Conservation (phyloP, 2,113 vertebrate genomes). For the Leptosomus discolor region DNA sequence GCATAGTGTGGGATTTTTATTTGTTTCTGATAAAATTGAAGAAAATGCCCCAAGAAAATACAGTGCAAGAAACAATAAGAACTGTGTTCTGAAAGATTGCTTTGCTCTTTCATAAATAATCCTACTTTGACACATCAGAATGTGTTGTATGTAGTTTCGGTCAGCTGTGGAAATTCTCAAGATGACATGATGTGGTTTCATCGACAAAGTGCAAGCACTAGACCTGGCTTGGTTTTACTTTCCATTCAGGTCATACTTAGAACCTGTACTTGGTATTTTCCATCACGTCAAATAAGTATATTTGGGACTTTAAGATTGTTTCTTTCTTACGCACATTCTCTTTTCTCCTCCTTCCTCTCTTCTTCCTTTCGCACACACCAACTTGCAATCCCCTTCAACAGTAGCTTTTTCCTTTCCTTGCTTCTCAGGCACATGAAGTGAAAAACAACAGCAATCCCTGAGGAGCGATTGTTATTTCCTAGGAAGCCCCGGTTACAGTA, state of each 20-base stretch:
- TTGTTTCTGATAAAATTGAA: background rate
- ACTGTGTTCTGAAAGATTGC: background rate
- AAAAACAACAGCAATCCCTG: background rate
- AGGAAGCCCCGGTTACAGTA: background rate
- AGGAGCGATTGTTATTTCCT: background rate
- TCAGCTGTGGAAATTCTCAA: background rate
- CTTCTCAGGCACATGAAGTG: rapidly evolving
- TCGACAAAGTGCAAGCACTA: rapidly evolving
- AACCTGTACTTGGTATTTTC: background rate
- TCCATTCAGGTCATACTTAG: background rate
- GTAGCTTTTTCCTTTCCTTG: background rate
- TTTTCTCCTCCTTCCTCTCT: background rate
- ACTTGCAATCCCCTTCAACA: background rate
- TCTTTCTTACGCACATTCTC: background rate
- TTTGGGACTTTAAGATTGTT: background rate
- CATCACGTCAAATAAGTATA: rapidly evolving
- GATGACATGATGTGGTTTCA: rapidly evolving
- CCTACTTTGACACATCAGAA: background rate
- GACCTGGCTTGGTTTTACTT: background rate
- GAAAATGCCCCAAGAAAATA: background rate
- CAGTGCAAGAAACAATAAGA: background rate
- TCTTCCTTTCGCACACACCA: rapidly evolving
- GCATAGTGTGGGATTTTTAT: background rate
- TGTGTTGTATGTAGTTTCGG: background rate
- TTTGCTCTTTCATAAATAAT: background rate